Evolutionary conservation across 2,888 invertebrate species (phyloP).

Genomic region (Platynereis dumerilii): DNA sequence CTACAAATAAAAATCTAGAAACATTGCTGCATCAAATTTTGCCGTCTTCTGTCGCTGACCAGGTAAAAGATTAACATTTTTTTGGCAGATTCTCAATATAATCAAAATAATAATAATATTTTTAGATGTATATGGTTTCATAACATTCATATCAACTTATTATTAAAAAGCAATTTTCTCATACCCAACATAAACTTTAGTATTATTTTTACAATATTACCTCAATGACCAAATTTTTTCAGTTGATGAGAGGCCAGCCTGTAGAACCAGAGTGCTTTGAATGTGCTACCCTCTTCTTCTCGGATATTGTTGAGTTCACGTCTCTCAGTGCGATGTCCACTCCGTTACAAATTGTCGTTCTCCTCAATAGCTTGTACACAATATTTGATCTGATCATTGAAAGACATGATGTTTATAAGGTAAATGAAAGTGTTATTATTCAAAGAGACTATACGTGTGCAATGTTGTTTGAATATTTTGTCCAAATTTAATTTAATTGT

Average conservation of each 20-base stretch:
- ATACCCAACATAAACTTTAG: background rate
- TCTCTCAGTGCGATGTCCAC: constrained; percentile 26
- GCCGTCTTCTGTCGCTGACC: constrained; percentile 43
- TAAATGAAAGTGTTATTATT: no score
- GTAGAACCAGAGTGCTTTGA: constrained; percentile 42
- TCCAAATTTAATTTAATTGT: no score
- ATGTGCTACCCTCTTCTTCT: constrained; percentile 41
- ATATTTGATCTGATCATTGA: constrained; percentile 35
- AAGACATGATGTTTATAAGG: constrained; percentile 36
- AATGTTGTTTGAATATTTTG: no score
- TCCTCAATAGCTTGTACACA: constrained; percentile 38
- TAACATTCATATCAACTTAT: no score
- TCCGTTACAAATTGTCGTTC: constrained; percentile 35
- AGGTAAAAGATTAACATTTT: no score
- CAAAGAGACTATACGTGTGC: no score
- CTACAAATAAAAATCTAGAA: constrained; percentile 44
- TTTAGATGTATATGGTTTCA: no score
- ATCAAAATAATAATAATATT: no score
- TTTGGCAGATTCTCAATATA: no score
- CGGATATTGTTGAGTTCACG: constrained; percentile 42
- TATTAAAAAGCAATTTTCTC: no score
- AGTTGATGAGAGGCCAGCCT: constrained; percentile 37
- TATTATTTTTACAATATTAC: constrained; percentile 31
- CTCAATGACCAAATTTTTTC: constrained; percentile 31
- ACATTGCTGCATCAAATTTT: constrained; percentile 46